Evolutionary conservation across 53 echinoderm and acorn worm genomes (phyloP), one percentile per base, ranked within the genome.

Genomic region (Holothuria scabra): DNA sequence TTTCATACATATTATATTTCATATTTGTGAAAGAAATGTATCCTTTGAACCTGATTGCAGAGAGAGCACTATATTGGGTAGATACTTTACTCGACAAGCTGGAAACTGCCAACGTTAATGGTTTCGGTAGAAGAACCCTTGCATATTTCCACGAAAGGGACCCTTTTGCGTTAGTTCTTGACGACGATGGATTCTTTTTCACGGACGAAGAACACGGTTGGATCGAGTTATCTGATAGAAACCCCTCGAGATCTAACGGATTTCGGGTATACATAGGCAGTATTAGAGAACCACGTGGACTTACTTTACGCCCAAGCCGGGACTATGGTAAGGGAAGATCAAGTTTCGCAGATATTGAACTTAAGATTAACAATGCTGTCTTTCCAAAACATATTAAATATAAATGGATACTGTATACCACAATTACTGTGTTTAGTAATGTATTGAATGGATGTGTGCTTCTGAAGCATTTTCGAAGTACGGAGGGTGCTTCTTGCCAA

Each of bases 281-380:
- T 44, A 72, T 44, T 72, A n/a, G 72, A 44, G 46, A 72, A 49
- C 72, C 72, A 23, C 72, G 41, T 44, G 72, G 72, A n/a, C 44
- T 72, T 14, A 72, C 72, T 25, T 72, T 72, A 72, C 72, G 72
- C 10, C 72, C 72, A 44, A 20, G 8, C 6, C n/a, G 5, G 5
- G 28, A 29, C 65, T 20, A 28, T 29, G 5, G 65, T 65, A 65
- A 65, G 65, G 12, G 14, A 65, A 13, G 31, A 13, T 65, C 14
- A 65, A n/a, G n/a, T n/a, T n/a, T n/a, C n/a, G n/a, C n/a, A n/a
- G n/a, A n/a, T n/a, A n/a, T n/a, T n/a, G n/a, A n/a, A n/a, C n/a
- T n/a, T n/a, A n/a, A n/a, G n/a, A n/a, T n/a, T n/a, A n/a, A n/a
- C n/a, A n/a, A n/a, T n/a, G n/a, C n/a, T n/a, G n/a, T n/a, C 41